Conservation (phyloP, 2,888 invertebrate genomes). For the Orchestes rusci region DNA sequence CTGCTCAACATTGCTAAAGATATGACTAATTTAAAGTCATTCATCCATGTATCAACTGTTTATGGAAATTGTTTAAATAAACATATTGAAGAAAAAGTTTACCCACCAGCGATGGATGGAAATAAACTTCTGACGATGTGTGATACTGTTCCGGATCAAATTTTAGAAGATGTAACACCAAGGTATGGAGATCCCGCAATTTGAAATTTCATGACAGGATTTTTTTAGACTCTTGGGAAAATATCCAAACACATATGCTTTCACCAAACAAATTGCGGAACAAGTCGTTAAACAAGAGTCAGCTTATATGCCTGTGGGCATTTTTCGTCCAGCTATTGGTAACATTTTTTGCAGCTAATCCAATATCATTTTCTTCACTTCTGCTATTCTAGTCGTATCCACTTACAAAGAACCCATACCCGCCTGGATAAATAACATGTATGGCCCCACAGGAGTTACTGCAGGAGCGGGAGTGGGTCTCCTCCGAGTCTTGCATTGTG, state of each 20-base stretch:
- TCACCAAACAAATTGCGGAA: slow-evolving; percentile 88
- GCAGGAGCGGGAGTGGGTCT: slow-evolving; percentile 73
- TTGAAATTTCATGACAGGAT: neutral
- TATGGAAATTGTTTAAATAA: slow-evolving; percentile 47
- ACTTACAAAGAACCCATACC: slow-evolving; percentile 67
- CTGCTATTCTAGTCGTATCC: slow-evolving; percentile 52
- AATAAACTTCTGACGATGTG: slow-evolving; percentile 47
- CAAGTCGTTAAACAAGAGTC: slow-evolving; percentile 61
- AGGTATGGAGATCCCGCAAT: slow-evolving; percentile 41
- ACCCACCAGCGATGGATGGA: slow-evolving; percentile 48
- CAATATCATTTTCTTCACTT: no score
- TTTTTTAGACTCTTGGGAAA: slow-evolving; percentile 55
- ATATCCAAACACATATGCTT: slow-evolving; percentile 87
- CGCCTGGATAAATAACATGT: slow-evolving; percentile 88
- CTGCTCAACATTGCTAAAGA: slow-evolving; percentile 58
- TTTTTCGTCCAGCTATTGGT: slow-evolving; percentile 82
- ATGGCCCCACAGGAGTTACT: slow-evolving; percentile 75
- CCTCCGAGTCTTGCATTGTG: slow-evolving; percentile 64
- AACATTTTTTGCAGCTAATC: no score
- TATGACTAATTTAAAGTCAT: slow-evolving; percentile 55
- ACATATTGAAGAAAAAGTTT: slow-evolving; percentile 50
- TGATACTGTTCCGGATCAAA: slow-evolving; percentile 47
- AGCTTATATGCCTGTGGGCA: slow-evolving; percentile 67
- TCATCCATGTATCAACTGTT: slow-evolving; percentile 54
- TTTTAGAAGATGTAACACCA: slow-evolving; percentile 49